Percentiles rank a stretch among this genome's conserved stretches.
phyloP scores from a whole-genome alignment of 1,140 invertebrate genomes.

The Phymorhynchus buccinoides region DNA sequence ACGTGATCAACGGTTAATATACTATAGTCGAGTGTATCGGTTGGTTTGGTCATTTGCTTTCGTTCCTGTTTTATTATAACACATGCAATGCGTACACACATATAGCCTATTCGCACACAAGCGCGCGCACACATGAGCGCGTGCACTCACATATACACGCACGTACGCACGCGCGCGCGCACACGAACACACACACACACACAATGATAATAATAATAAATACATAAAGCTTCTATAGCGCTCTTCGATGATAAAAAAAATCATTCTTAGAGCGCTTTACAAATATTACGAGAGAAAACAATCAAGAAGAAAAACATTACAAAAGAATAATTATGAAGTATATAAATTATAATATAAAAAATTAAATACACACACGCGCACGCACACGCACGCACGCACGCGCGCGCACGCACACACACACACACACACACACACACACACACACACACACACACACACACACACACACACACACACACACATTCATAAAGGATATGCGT shows the following conservation, averaged over 20 bases:
- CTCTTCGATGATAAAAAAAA: background rate
- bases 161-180: background rate
- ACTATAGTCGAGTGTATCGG: background rate
- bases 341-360: background rate
- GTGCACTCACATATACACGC: background rate
- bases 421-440: slow-evolving; percentile 5
- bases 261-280: background rate
- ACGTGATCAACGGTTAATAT: background rate
- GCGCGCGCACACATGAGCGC: background rate
- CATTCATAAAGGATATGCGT: no score
- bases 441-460: no score
- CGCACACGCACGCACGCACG: background rate
- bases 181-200: background rate
- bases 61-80: no score
- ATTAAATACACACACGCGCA: background rate
- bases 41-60: background rate
- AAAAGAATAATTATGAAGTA: background rate
- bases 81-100: background rate
- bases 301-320: background rate
- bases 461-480: no score
- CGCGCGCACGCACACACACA: background rate
- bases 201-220: background rate
- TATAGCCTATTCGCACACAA: background rate
- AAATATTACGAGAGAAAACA: no score
- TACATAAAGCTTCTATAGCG: background rate